Percentiles rank a stretch among this genome's conserved stretches.
Evolutionary conservation across 2,888 invertebrate species (phyloP).

Genomic region (Unio pictorum): DNA sequence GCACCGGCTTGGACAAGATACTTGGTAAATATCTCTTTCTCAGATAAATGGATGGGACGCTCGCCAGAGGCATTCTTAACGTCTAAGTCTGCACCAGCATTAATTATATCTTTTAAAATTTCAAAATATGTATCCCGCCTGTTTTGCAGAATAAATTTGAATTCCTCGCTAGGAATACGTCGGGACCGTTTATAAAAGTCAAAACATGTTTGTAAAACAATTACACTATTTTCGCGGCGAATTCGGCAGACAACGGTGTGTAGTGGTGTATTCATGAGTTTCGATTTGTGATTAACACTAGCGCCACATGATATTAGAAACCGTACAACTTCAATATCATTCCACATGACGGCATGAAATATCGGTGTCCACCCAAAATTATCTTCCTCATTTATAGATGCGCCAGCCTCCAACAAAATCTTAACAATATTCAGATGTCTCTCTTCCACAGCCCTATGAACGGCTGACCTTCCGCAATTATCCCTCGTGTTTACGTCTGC

Average conservation of each 20-base stretch:
- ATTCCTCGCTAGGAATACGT: slow-evolving; percentile 20
- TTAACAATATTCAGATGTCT: slow-evolving; percentile 16
- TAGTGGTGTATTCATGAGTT: slow-evolving; percentile 14
- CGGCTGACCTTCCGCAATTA: slow-evolving; percentile 19
- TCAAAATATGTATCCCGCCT: slow-evolving; percentile 3
- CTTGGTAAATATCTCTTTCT: neutral
- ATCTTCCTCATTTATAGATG: slow-evolving; percentile 21
- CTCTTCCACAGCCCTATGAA: slow-evolving; percentile 29
- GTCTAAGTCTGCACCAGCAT: slow-evolving; percentile 24
- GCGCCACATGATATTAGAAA: slow-evolving; percentile 23
- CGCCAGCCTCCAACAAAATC: slow-evolving; percentile 18
- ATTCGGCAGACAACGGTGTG: slow-evolving; percentile 1
- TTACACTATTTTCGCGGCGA: too few relatives aligned
- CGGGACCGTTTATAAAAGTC: slow-evolving; percentile 23
- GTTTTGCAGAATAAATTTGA: too few relatives aligned
- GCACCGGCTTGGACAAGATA: too few relatives aligned
- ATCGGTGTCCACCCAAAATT: slow-evolving; percentile 29
- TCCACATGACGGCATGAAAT: slow-evolving; percentile 29
- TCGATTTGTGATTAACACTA: slow-evolving; percentile 11
- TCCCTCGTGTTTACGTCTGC: slow-evolving; percentile 19
- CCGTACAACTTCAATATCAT: slow-evolving; percentile 16
- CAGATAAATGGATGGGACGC: slow-evolving; percentile 1
- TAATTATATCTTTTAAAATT: slow-evolving; percentile 19
- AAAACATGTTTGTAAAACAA: slow-evolving; percentile 17
- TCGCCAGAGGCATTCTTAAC: slow-evolving; percentile 10